Percentiles rank a stretch among this genome's conserved stretches.
Evolutionary conservation across 2,113 vertebrate species (phyloP).

Genomic region (Anser brachyrhynchus): DNA sequence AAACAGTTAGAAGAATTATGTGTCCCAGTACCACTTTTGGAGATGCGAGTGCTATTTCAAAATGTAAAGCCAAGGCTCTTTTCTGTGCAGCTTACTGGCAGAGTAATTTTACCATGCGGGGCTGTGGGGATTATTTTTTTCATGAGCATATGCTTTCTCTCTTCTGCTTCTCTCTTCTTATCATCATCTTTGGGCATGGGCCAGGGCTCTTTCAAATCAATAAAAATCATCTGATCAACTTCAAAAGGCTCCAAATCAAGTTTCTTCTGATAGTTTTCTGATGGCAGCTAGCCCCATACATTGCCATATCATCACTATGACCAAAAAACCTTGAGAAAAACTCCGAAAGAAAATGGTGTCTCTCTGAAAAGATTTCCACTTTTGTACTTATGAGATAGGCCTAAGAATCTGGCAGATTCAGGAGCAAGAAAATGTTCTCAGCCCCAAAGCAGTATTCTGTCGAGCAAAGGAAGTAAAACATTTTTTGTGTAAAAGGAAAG

Average conservation of each 20-base stretch:
- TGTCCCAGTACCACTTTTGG: neutral
- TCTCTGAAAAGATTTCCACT: neutral
- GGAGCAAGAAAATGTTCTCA: neutral
- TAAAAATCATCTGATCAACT: neutral
- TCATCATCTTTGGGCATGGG: neutral
- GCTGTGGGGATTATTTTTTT: neutral
- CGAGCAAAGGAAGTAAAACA: neutral
- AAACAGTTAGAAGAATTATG: neutral
- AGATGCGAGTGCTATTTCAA: conserved; percentile 1
- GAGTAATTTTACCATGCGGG: neutral
- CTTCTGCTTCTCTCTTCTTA: neutral
- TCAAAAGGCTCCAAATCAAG: conserved; percentile 27
- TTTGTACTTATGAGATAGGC: neutral
- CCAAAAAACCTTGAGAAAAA: conserved; percentile 7
- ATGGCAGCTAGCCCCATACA: neutral
- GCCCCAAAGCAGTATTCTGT: neutral
- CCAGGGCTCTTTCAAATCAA: neutral
- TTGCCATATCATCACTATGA: neutral
- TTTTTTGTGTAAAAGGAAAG: neutral
- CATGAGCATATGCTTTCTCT: neutral
- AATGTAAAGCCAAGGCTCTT: neutral
- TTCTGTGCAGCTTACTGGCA: neutral
- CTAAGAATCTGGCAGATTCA: neutral
- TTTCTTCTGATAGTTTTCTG: neutral
- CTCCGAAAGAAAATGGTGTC: neutral